Base-by-base conservation (phyloP, 2,888 invertebrate genomes). In the Desoria tigrina region DNA sequence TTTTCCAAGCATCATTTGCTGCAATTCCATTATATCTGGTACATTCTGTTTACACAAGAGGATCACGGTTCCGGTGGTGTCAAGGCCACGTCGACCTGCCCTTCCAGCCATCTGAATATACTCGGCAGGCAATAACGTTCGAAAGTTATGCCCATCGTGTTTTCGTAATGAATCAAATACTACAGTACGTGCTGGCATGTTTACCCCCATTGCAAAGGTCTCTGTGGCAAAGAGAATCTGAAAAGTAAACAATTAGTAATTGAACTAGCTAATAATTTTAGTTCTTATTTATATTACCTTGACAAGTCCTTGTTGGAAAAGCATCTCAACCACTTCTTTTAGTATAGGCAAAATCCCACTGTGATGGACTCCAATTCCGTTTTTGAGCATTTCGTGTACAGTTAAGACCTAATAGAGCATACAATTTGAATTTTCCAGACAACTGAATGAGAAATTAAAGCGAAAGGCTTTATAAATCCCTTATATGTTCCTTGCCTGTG, bases 171-270 rank as follows among this genome's bases (percentile, higher is more conserved):
- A 88, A 81, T 98, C 97, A 80, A 99, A 99, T 16, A 98, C 89
- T 0, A 99, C 99, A 0, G 97, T 97, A 18, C 95, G 85, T 0
- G 99, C 95, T 0, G 99, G 99, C 99, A 99, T 99, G 81, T 99
- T 99, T 1, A 99, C 95, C 0, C 99, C 99, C 96, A 99, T 98
- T 0, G 99, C 97, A 81, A 99, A 99, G 0, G 99, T 99, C 83
- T 99, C 99, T 0, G 99, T 99, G 0, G 99, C 98, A 82, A 99
- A 98, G 4, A 99, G 82, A 55, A 98, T 84, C 88, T 93, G 83
- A 1, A 85, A 84, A 83, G 42, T 42, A 49, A 63, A 27, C 18
- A 18, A 26, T 24, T 32, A n/a, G 14, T 14, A 37, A 53, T 16
- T 26, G 23, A n/a, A 53, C 2, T 39, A 23, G 1, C 11, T 18